phyloP scores from a whole-genome alignment of 1,140 invertebrate species.

The Zaprionus ornatus region DNA sequence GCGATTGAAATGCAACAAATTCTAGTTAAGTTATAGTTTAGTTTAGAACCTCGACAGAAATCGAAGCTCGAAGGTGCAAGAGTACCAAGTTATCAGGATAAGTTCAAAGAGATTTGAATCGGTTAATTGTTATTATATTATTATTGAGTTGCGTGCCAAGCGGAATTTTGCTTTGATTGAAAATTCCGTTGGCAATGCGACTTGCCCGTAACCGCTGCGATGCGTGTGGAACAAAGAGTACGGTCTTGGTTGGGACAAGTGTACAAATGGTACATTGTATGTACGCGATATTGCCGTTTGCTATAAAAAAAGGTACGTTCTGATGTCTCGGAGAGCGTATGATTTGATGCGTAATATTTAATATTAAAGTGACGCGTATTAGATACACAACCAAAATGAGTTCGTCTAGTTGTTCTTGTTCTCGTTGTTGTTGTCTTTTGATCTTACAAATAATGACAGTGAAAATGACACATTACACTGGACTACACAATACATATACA shows the following conservation, averaged over 20 bases:
- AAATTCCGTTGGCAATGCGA: conserved; percentile 35
- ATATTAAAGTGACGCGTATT: conserved; percentile 7
- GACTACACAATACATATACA: conserved; percentile 2
- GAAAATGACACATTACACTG: conserved; percentile 37
- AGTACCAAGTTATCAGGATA: conserved; percentile 38
- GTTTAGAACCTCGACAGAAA: conserved; percentile 36
- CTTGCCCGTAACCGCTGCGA: conserved; percentile 33
- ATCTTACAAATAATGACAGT: conserved; percentile 42
- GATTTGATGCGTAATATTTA: background rate
- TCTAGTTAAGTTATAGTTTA: conserved; percentile 49
- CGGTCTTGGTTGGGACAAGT: background rate
- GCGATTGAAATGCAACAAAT: conserved; percentile 75
- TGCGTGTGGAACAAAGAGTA: conserved; percentile 64
- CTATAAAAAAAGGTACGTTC: background rate
- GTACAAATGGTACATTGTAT: background rate
- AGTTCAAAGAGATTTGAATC: conserved; percentile 21
- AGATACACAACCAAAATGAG: conserved; percentile 24
- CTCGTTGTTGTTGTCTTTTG: conserved; percentile 51
- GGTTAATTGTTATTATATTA: conserved; percentile 12
- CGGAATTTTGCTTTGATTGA: background rate
- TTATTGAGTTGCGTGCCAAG: conserved; percentile 54
- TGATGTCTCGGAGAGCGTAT: conserved; percentile 17
- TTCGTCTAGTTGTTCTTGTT: conserved; percentile 20
- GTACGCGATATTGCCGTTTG: background rate
- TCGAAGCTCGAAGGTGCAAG: conserved; percentile 40